phyloP scores from a whole-genome alignment of 2,797 vertebrate genomes.

The Malacoraja senta region DNA sequence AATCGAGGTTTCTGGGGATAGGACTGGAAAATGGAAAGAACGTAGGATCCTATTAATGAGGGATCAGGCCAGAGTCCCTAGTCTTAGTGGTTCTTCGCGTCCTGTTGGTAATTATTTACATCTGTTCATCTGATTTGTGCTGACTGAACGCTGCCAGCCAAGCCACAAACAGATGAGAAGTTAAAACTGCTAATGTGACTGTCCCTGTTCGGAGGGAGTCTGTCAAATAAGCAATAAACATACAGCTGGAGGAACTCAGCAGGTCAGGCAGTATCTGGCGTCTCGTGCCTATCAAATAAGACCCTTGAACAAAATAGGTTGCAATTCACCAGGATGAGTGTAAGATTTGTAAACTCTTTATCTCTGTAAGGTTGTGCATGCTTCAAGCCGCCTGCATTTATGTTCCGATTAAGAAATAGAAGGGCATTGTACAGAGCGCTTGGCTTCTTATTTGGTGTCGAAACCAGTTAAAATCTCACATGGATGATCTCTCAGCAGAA shows the following conservation, averaged over 20 bases:
- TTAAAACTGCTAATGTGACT: neutral
- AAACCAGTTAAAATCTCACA: too few relatives aligned
- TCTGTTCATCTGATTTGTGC: neutral
- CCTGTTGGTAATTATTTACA: too few relatives aligned
- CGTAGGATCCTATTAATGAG: neutral
- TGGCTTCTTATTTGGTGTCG: too few relatives aligned
- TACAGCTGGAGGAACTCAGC: too few relatives aligned
- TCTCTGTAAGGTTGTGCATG: neutral
- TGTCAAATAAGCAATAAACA: too few relatives aligned
- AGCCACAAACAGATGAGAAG: neutral
- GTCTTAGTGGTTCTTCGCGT: too few relatives aligned
- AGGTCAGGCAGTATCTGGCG: too few relatives aligned
- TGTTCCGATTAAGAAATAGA: neutral
- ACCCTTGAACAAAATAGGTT: neutral
- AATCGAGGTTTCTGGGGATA: neutral
- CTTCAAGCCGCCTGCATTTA: neutral
- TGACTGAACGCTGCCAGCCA: too few relatives aligned
- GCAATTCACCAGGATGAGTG: neutral
- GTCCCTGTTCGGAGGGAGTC: too few relatives aligned
- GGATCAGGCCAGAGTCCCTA: neutral
- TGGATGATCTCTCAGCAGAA: too few relatives aligned
- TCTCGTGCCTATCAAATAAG: too few relatives aligned
- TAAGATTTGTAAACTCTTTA: neutral
- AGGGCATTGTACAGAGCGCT: too few relatives aligned
- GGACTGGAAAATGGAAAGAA: neutral